These are phyloP conservation scores for Clupea harengus DNA, from an alignment of 2,113 vertebrate species.

Conservation along the genomic window DNA sequence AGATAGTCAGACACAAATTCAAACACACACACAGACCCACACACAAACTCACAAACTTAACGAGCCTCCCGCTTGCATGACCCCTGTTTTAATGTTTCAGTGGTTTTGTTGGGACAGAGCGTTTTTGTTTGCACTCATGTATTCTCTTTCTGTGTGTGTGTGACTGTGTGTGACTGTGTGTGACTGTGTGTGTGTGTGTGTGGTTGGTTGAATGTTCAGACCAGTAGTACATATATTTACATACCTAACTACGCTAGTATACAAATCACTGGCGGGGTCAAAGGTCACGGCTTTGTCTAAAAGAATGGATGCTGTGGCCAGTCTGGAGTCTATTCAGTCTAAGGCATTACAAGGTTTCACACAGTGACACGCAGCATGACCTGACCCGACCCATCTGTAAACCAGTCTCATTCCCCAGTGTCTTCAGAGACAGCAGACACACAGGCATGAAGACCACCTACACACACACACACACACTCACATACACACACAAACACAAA, in stretches of 20 bases:
- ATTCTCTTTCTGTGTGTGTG: not conserved
- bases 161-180: not conserved
- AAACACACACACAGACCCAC: not conserved
- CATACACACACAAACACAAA: not conserved
- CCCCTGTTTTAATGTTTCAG: no score
- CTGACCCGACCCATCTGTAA: not conserved
- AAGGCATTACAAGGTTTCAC: not conserved
- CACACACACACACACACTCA: not conserved
- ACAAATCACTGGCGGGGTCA: no score
- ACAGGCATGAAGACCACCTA: not conserved
- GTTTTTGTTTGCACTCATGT: no score
- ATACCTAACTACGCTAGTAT: no score
- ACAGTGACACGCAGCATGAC: not conserved
- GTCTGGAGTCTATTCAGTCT: not conserved
- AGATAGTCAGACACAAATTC: not conserved
- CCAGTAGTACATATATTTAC: no score
- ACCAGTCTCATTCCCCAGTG: no score
- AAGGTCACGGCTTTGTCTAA: no score
- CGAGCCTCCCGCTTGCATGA: no score
- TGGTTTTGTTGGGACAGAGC: no score
- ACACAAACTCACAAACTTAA: not conserved
- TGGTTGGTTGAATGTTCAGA: not conserved
- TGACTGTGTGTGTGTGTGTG: not conserved
- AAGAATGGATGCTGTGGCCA: not conserved
- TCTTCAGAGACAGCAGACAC: not conserved